phyloP scores from a whole-genome alignment of 64 coral and sea anemone species.

The Actinia equina region DNA sequence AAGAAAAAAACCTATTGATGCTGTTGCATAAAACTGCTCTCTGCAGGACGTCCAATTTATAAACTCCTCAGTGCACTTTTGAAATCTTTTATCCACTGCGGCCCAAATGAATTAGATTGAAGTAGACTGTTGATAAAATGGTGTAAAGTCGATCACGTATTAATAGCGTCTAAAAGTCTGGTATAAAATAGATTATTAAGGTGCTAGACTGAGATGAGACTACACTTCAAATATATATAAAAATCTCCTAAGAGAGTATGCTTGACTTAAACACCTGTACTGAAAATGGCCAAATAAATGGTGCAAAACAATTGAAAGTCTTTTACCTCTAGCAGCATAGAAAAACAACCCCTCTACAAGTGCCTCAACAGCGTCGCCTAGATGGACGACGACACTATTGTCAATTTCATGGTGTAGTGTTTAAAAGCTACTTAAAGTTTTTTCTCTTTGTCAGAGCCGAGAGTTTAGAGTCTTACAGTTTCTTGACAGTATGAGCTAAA shows the following conservation, averaged over 20 bases:
- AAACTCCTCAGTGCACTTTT: neutral
- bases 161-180: neutral
- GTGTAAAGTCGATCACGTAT: neutral
- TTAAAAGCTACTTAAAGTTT: neutral
- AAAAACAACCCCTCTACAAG: too few relatives aligned
- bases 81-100: neutral
- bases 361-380: too few relatives aligned
- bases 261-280: neutral
- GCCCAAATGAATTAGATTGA: neutral
- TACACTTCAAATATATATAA: neutral
- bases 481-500: neutral
- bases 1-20: neutral
- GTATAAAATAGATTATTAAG: neutral
- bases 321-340: too few relatives aligned
- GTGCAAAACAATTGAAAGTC: too few relatives aligned
- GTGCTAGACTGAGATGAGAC: neutral
- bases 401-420: neutral
- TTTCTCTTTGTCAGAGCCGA: too few relatives aligned
- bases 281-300: too few relatives aligned
- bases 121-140: slow-evolving; percentile 1
- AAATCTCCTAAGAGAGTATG: neutral
- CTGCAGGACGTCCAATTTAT: neutral
- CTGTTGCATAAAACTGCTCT: neutral
- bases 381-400: neutral
- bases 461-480: neutral